Base-by-base conservation (phyloP, 2,888 invertebrate species). In the Phorcus lineatus region DNA sequence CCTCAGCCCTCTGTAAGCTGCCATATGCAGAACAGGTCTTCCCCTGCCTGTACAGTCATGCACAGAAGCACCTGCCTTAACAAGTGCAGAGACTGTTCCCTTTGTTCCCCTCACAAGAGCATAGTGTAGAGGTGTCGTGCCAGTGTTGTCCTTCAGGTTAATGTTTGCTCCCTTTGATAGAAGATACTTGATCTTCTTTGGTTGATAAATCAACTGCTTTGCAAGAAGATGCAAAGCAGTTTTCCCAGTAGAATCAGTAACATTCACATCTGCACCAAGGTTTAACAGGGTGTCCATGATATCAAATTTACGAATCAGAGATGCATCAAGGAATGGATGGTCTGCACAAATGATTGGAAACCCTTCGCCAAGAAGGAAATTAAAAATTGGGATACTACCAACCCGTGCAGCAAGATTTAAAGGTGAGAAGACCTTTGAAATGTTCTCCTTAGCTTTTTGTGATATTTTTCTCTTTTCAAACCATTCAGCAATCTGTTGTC, bases 61-160 rank as follows among this genome's bases (percentile, higher is more conserved):
- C 70, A 70, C 70, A 31, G 70, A 70, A 19, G 70, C 70, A 17
- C 70, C 70, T 36, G 31, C 70, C 40, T 36, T 70, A 17, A 70
- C 36, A 11, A 70, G 36, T n/a, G 31, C 70, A 19, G 24, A 17
- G 17, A 70, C 70, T 19, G 19, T 70, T 31, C 40, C 70, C 19
- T 31, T 70, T 16, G 36, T 36, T 31, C 70, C 70, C 70, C 28
- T 70, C n/a, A 70, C 19, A 16, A 70, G 36, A 19, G 70, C 70
- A 40, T 70, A 36, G 70, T 70, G 70, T 11, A 70, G 40, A 31
- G 70, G 40, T n/a, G 70, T 36, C 70, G 40, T 70, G 19, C 70
- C 70, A 1, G 31, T 13, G 19, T 70, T 40, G 36, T 70, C 70
- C 36, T 40, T 31, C 3, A 16, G 31, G 36, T 70, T 24, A 40